Conservation (phyloP, 2,797 vertebrate genomes). For the Tokudaia tokunoshimensis region DNA sequence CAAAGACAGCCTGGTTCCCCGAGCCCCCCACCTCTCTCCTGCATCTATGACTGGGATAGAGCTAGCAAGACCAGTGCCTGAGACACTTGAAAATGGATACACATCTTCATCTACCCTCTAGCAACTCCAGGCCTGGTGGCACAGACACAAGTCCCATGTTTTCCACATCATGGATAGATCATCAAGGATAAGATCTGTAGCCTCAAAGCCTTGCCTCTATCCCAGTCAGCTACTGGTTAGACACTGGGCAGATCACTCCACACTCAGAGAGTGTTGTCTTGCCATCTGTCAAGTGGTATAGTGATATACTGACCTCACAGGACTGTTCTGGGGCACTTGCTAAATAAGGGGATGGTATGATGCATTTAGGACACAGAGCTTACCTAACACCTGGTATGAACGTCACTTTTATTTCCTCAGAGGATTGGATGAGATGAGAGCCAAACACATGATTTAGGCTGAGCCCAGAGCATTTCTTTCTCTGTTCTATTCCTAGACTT, state of each 20-base stretch:
- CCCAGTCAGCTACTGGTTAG: not conserved
- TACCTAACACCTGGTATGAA: not conserved
- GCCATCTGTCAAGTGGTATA: not conserved
- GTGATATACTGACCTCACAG: not conserved
- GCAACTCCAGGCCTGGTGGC: not conserved
- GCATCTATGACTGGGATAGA: not conserved
- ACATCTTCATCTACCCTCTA: not conserved
- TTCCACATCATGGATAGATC: not conserved
- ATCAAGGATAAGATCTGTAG: not conserved
- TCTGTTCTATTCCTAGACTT: not conserved
- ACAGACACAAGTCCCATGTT: not conserved
- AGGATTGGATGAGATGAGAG: not conserved
- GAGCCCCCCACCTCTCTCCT: too few species aligned
- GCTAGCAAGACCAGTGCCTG: not conserved
- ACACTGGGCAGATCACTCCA: not conserved
- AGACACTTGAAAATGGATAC: not conserved
- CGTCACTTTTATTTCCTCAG: not conserved
- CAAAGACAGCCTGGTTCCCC: not conserved
- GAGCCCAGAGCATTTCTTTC: not conserved
- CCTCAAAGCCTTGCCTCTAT: not conserved
- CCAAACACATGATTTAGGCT: not conserved
- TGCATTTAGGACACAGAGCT: not conserved
- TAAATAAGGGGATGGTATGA: rapidly evolving
- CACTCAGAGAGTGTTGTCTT: not conserved
- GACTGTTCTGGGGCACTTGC: not conserved